A percentile compares a stretch with the other conserved stretches of the same genome.
phyloP scores from a whole-genome alignment of 2,888 invertebrate genomes.

The Cyclophora albipunctata region DNA sequence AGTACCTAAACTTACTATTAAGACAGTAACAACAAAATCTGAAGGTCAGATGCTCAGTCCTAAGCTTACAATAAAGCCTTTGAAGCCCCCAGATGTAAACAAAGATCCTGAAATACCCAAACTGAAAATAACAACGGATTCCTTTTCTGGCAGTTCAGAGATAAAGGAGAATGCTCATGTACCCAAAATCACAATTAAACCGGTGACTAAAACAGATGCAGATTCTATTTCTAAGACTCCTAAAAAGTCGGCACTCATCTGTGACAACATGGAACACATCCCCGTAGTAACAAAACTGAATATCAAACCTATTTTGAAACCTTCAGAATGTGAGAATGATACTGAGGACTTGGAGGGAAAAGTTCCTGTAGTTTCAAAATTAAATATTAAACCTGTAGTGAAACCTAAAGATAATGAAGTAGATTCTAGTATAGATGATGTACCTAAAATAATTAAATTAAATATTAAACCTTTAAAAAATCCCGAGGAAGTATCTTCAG shows the following conservation, averaged over 20 bases:
- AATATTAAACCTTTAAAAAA: slow-evolving; percentile 72
- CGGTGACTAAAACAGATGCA: slow-evolving; percentile 47
- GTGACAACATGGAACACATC: slow-evolving; percentile 51
- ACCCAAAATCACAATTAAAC: slow-evolving; percentile 77
- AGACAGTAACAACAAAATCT: slow-evolving; percentile 48
- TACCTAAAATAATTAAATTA: slow-evolving; percentile 71
- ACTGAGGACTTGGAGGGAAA: slow-evolving; percentile 47
- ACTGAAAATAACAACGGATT: slow-evolving; percentile 43
- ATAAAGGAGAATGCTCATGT: slow-evolving; percentile 59
- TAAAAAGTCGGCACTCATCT: slow-evolving; percentile 33
- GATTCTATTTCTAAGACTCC: slow-evolving; percentile 36
- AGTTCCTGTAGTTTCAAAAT: slow-evolving; percentile 72
- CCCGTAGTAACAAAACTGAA: slow-evolving; percentile 63
- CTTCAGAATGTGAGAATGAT: slow-evolving; percentile 43
- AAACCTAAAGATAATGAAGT: slow-evolving; percentile 66
- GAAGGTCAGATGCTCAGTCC: slow-evolving; percentile 61
- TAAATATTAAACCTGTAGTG: slow-evolving; percentile 72
- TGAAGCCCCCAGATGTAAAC: slow-evolving; percentile 49
- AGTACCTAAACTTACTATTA: slow-evolving; percentile 64
- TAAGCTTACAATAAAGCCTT: slow-evolving; percentile 67
- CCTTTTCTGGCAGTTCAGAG: slow-evolving; percentile 36
- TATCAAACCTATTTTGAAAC: slow-evolving; percentile 67
- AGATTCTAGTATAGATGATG: slow-evolving; percentile 60
- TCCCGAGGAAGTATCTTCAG: slow-evolving; percentile 57
- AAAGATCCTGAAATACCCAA: slow-evolving; percentile 43